phyloP scores from a whole-genome alignment of 2,888 invertebrate species.

The Megastigmus dorsalis region DNA sequence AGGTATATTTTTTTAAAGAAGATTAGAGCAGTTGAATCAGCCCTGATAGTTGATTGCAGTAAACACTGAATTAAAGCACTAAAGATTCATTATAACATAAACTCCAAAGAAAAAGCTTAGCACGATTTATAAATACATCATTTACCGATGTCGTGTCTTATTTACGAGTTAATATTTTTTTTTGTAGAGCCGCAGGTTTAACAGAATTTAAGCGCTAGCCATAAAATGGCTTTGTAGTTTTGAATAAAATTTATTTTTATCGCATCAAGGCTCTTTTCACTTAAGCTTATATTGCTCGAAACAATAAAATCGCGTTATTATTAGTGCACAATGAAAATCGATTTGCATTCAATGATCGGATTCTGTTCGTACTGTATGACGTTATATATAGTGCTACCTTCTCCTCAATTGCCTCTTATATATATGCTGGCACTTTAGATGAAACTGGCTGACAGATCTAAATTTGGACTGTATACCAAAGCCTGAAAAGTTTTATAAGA shows the following conservation, averaged over 20 bases:
- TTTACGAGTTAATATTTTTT: no score
- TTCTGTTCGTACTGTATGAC: neutral
- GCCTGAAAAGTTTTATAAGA: no score
- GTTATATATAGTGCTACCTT: constrained; percentile 23
- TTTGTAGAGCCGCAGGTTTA: no score
- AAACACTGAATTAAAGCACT: no score
- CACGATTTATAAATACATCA: neutral
- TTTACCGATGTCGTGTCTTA: no score
- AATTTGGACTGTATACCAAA: neutral
- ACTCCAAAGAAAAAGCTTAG: neutral
- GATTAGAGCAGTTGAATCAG: no score
- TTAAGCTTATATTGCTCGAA: neutral
- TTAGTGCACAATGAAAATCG: neutral
- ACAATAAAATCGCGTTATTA: constrained; percentile 1
- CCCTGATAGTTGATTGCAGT: no score
- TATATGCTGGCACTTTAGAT: constrained; percentile 32
- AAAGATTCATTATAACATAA: no score
- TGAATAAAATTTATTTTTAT: neutral
- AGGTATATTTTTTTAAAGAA: no score
- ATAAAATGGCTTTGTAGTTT: neutral
- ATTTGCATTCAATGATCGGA: neutral
- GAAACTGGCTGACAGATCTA: neutral
- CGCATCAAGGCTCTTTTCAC: neutral
- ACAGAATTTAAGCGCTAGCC: neutral
- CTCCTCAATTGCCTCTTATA: constrained; percentile 16